Percentiles rank a stretch among this genome's conserved stretches.
Conservation (phyloP, 2,888 invertebrate species). For the Hypomecis atomaria region DNA sequence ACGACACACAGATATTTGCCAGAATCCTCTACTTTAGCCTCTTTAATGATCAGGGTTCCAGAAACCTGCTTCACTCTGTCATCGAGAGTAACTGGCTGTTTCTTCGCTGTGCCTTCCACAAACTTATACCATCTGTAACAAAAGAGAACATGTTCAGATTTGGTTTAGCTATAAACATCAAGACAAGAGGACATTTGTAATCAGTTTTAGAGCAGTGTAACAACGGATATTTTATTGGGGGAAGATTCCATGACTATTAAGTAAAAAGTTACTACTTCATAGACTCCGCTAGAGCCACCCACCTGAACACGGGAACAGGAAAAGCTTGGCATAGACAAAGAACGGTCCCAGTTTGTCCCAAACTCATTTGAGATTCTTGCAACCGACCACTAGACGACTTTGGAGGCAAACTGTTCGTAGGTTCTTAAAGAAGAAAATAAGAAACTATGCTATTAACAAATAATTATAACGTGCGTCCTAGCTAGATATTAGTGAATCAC, state of each 20-base stretch:
- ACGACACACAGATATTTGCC: constrained; percentile 98
- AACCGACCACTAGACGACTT: constrained; percentile 85
- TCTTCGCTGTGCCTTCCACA: constrained; percentile 93
- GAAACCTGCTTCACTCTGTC: constrained; percentile 96
- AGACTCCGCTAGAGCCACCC: constrained; percentile 58
- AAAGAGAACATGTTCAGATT: constrained; percentile 70
- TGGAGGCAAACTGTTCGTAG: constrained; percentile 88
- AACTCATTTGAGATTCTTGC: constrained; percentile 75
- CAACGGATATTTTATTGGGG: constrained; percentile 5
- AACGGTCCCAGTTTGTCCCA: constrained; percentile 73
- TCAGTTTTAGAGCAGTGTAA: constrained; percentile 5
- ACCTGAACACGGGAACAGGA: constrained; percentile 91
- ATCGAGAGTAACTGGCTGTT: constrained; percentile 94
- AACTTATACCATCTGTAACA: constrained; percentile 97
- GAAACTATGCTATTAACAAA: constrained; percentile 47
- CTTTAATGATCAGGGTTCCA: constrained; percentile 96
- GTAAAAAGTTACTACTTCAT: not conserved
- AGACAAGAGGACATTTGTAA: not conserved
- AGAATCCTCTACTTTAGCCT: constrained; percentile 95
- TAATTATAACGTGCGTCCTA: constrained; percentile 39
- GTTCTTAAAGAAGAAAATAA: constrained; percentile 82
- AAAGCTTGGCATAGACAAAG: constrained; percentile 90
- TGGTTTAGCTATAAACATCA: not conserved
- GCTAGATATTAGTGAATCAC: constrained; percentile 40
- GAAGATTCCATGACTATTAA: not conserved